A percentile compares a stretch with the other conserved stretches of the same genome.
Conservation (phyloP, 2,797 vertebrate genomes). For the Pyrocephalus nanus region DNA sequence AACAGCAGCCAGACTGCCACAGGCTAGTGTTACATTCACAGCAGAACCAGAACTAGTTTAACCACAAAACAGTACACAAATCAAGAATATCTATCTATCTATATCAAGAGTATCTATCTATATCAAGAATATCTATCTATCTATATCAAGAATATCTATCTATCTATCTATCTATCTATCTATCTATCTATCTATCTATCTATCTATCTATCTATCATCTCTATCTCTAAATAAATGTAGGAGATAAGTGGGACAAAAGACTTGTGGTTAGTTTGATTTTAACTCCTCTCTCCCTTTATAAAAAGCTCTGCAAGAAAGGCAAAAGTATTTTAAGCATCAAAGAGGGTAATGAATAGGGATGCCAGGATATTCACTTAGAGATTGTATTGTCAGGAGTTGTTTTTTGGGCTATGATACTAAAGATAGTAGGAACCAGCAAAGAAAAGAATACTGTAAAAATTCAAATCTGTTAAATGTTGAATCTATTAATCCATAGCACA, state of each 20-base stretch:
- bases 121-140: neutral
- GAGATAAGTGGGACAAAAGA: neutral
- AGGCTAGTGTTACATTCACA: neutral
- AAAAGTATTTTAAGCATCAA: conserved; percentile 76
- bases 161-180: neutral
- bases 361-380: conserved; percentile 73
- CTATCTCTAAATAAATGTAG: neutral
- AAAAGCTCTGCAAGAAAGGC: conserved; percentile 70
- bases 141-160: neutral
- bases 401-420: conserved; percentile 74
- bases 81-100: neutral
- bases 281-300: conserved; percentile 53
- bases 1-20: neutral
- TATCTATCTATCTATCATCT: neutral
- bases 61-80: neutral
- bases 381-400: conserved; percentile 74
- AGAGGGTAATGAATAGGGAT: conserved; percentile 72
- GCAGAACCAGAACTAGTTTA: neutral
- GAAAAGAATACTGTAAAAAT: conserved; percentile 75
- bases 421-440: conserved; percentile 73
- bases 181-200: neutral
- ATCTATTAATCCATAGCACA: conserved; percentile 74
- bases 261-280: conserved; percentile 48
- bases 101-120: neutral
- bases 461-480: conserved; percentile 74